Percentiles rank a stretch among this genome's conserved stretches.
Evolutionary conservation across 2,113 vertebrate species (phyloP).

Genomic region (Pteruthius melanotis): DNA sequence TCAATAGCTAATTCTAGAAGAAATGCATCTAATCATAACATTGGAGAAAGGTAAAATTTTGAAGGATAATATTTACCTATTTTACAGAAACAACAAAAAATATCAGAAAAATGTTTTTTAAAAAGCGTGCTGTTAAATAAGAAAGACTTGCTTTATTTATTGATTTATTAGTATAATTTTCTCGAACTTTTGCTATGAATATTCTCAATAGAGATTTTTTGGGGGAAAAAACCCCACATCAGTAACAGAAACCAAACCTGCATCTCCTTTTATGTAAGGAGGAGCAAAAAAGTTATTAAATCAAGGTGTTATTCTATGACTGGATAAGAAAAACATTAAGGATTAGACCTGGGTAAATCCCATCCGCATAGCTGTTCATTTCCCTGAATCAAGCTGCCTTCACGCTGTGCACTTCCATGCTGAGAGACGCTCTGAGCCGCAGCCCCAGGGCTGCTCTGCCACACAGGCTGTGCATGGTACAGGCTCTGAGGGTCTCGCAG

Average conservation of each 20-base stretch:
- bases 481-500: neutral
- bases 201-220: neutral
- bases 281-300: neutral
- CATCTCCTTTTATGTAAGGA: neutral
- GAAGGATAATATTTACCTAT: neutral
- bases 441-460: neutral
- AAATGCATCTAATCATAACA: neutral
- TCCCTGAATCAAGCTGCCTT: neutral
- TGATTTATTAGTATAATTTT: neutral
- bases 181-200: neutral
- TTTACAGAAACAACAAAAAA: neutral
- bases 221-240: fast-evolving
- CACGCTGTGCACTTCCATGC: fast-evolving
- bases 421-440: fast-evolving
- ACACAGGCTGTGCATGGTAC: neutral
- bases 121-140: neutral
- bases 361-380: neutral
- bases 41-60: neutral
- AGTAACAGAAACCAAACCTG: neutral
- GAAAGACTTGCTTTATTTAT: neutral
- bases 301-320: neutral
- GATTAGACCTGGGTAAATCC: neutral
- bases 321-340: neutral
- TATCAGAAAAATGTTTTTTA: fast-evolving
- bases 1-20: neutral